A percentile compares a stretch with the other conserved stretches of the same genome.
Evolutionary conservation across 2,797 vertebrate genomes (phyloP).

Genomic region (Centroberyx gerrardi): DNA sequence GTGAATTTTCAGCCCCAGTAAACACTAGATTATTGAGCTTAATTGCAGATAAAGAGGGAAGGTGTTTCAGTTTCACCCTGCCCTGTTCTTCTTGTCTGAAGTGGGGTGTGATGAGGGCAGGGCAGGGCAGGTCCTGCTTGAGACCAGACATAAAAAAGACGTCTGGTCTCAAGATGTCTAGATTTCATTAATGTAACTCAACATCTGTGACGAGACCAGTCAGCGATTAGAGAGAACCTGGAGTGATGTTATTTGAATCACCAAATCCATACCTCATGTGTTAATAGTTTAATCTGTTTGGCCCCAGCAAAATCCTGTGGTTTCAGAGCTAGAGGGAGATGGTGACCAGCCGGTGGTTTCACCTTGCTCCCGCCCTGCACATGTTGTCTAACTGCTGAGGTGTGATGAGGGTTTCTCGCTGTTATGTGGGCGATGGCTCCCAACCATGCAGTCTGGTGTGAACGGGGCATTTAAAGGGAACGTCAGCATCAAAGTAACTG

Average conservation of each 20-base stretch:
- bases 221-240: too few relatives aligned
- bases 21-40: too few relatives aligned
- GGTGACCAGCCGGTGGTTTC: slow-evolving; percentile 21
- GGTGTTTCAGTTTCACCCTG: background rate
- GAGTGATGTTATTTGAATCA: background rate
- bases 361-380: slow-evolving; percentile 12
- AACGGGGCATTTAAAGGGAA: slow-evolving; percentile 20
- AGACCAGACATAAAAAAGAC: too few relatives aligned
- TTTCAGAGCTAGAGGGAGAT: background rate
- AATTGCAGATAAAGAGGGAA: too few relatives aligned
- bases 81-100: too few relatives aligned
- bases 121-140: too few relatives aligned
- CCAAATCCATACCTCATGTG: background rate
- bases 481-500: background rate
- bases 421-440: slow-evolving; percentile 70
- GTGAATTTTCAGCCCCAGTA: too few relatives aligned
- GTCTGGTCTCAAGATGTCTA: background rate
- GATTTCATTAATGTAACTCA: background rate
- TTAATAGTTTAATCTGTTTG: background rate
- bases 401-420: slow-evolving; percentile 62
- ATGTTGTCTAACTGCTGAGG: slow-evolving; percentile 9
- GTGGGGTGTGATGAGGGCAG: slow-evolving; percentile 2
- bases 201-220: too few relatives aligned
- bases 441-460: slow-evolving; percentile 21
- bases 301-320: background rate